Percentiles rank a stretch among this genome's conserved stretches.
Conservation (phyloP, 1,140 invertebrate species). For the Calliopsis andreniformis region DNA sequence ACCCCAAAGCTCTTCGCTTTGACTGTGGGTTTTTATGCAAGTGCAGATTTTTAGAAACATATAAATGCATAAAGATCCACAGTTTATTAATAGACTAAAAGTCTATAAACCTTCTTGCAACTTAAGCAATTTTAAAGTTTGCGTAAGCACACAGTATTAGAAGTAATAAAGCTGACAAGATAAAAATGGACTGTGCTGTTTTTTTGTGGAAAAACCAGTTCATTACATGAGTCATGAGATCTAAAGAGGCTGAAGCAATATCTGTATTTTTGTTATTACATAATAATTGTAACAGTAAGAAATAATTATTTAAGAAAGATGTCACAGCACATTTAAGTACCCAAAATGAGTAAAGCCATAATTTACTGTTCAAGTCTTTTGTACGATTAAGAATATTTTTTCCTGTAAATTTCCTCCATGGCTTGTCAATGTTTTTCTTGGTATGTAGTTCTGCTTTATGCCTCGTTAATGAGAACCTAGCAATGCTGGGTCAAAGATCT, state of each 20-base stretch:
- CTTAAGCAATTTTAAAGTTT: not conserved
- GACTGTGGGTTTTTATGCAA: too few relatives aligned
- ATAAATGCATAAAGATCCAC: not conserved
- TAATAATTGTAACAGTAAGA: not conserved
- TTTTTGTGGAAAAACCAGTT: not conserved
- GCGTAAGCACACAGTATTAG: not conserved
- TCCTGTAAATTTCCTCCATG: too few relatives aligned
- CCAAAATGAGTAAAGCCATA: too few relatives aligned
- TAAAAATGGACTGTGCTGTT: slow-evolving; percentile 7
- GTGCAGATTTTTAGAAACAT: too few relatives aligned
- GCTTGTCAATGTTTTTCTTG: not conserved
- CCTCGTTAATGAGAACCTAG: not conserved
- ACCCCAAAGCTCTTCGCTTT: too few relatives aligned
- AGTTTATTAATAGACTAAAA: too few relatives aligned
- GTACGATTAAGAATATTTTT: too few relatives aligned
- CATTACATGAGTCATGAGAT: not conserved
- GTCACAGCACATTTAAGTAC: not conserved
- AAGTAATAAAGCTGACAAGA: not conserved
- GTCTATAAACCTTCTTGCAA: too few relatives aligned
- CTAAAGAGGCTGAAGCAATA: not conserved
- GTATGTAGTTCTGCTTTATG: slow-evolving; percentile 1
- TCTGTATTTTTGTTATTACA: not conserved
- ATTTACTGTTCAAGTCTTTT: too few relatives aligned
- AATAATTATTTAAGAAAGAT: too few relatives aligned
- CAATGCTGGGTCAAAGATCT: too few relatives aligned